Conservation (phyloP, 2,888 invertebrate genomes). For the Anticlea derivata region DNA sequence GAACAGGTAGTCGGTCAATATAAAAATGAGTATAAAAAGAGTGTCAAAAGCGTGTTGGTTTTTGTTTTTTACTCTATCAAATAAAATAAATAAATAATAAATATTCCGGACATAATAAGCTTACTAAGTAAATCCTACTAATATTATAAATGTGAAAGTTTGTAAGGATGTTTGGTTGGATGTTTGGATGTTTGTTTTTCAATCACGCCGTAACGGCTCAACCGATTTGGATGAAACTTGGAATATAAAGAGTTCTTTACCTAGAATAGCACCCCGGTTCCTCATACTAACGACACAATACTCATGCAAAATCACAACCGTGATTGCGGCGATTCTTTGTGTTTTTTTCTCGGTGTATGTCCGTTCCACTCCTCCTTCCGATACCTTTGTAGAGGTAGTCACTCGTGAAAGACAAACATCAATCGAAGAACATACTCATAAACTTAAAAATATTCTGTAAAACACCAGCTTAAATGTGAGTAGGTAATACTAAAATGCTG, state of each 20-base stretch:
- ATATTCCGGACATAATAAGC: no score
- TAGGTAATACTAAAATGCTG: no score
- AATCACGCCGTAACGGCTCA: no score
- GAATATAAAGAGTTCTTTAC: no score
- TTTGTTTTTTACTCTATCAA: background rate
- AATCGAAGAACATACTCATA: slow-evolving; percentile 21
- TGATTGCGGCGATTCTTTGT: slow-evolving; percentile 45
- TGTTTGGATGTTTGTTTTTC: no score
- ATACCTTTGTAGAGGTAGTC: slow-evolving; percentile 48
- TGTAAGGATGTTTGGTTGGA: no score
- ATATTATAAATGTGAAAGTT: no score
- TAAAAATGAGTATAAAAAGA: no score
- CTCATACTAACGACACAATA: slow-evolving; percentile 32
- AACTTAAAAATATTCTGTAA: slow-evolving; percentile 15
- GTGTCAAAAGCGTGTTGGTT: background rate
- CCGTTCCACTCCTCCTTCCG: slow-evolving; percentile 46
- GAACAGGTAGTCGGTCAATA: background rate
- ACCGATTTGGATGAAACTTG: no score
- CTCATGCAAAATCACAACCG: slow-evolving; percentile 43
- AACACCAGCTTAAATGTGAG: no score
- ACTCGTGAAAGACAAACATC: slow-evolving; percentile 54
- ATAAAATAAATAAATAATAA: no score
- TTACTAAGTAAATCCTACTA: no score
- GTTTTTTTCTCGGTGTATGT: slow-evolving; percentile 40
- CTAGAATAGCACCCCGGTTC: slow-evolving; percentile 27